Evolutionary conservation across 2,888 invertebrate genomes (phyloP).

Genomic region (Caenorhabditis angaria): DNA sequence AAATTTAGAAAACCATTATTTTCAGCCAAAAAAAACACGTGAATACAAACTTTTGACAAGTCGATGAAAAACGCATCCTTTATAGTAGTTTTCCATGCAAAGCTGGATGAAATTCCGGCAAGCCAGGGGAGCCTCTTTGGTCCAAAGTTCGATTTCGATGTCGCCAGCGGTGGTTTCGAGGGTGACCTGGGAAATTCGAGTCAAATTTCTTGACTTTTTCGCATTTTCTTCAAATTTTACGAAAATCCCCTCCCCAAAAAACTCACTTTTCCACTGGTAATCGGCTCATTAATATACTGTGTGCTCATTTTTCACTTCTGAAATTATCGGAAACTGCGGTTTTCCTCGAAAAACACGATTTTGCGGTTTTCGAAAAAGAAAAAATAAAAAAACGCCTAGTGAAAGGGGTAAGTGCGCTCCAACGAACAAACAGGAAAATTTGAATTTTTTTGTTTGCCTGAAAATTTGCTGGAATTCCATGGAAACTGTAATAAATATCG

Average conservation of each 20-base stretch:
- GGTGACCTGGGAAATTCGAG: slow-evolving; percentile 19
- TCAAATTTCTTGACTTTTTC: slow-evolving; percentile 1
- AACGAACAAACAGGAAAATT: no score
- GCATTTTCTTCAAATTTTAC: not conserved
- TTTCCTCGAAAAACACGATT: not conserved
- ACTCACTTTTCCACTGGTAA: slow-evolving; percentile 89
- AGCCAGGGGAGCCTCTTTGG: slow-evolving; percentile 93
- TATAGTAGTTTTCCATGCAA: slow-evolving; percentile 81
- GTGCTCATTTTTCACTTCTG: slow-evolving; percentile 82
- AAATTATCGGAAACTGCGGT: no score
- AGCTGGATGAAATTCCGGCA: slow-evolving; percentile 92
- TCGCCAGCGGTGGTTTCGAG: slow-evolving; percentile 92
- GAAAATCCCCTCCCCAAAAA: slow-evolving; percentile 1
- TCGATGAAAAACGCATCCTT: slow-evolving; percentile 83
- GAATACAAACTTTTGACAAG: slow-evolving; percentile 79
- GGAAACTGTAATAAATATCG: no score
- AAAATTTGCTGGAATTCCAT: no score
- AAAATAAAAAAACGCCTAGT: not conserved
- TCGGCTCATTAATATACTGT: slow-evolving; percentile 96
- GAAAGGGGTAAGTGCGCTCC: no score
- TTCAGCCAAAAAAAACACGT: not conserved
- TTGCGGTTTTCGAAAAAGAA: not conserved
- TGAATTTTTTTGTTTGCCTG: no score
- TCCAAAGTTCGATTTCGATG: slow-evolving; percentile 96
- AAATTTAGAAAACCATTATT: slow-evolving; percentile 8